These are phyloP conservation scores for Manis pentadactyla DNA, from an alignment of 2,797 vertebrate species.

Conservation along the genomic window DNA sequence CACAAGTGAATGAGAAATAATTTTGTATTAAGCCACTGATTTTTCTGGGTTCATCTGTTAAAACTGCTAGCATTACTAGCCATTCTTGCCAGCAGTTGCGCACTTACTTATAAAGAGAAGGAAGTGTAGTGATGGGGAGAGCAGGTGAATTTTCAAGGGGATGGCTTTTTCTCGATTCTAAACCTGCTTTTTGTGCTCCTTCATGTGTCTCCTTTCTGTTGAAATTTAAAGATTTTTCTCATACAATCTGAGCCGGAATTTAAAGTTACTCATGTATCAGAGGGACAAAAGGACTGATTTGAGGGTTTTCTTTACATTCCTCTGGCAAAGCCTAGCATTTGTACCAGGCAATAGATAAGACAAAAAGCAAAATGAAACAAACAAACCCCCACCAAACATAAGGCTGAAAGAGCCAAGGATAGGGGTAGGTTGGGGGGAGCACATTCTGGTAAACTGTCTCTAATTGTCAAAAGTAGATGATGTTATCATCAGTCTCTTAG, in stretches of 20 bases:
- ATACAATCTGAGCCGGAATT: conserved; percentile 56
- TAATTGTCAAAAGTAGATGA: not conserved
- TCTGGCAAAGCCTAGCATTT: conserved; percentile 51
- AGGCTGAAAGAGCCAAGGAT: conserved; percentile 32
- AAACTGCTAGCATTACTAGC: not conserved
- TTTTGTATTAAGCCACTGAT: conserved; percentile 27
- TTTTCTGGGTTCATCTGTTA: conserved; percentile 23
- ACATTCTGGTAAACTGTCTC: conserved; percentile 32
- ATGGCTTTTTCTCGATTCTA: conserved; percentile 35
- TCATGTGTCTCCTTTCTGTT: conserved; percentile 43
- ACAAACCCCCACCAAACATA: not conserved
- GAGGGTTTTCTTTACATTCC: not conserved
- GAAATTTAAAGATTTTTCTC: conserved; percentile 62
- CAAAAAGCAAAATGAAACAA: not conserved
- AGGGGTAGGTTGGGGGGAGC: not conserved
- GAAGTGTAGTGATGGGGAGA: not conserved
- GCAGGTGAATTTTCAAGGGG: conserved; percentile 13
- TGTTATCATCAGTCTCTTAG: conserved; percentile 18
- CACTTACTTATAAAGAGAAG: conserved; percentile 52
- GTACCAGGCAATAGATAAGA: not conserved
- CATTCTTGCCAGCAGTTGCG: not conserved
- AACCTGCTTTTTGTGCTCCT: conserved; percentile 47
- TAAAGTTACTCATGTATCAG: conserved; percentile 52
- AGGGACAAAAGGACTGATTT: conserved; percentile 43
- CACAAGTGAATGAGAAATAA: conserved; percentile 23